Conservation (phyloP, 2,888 invertebrate genomes). For the Netelia fuscicornis region DNA sequence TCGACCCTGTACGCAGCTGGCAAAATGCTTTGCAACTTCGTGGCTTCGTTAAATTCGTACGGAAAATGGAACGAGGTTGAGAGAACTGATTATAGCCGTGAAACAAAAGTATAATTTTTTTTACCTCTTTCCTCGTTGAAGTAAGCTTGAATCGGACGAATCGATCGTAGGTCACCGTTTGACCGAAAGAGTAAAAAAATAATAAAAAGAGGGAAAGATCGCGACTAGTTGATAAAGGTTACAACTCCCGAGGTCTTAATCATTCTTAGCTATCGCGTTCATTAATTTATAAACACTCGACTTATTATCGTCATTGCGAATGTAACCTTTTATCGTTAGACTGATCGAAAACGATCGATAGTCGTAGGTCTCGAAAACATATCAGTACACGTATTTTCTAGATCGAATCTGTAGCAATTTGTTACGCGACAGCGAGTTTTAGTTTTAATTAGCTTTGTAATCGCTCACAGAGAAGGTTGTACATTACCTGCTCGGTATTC, state of each 20-base stretch:
- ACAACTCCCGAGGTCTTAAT: slow-evolving; percentile 18
- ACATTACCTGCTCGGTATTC: slow-evolving; percentile 74
- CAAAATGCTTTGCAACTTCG: slow-evolving; percentile 41
- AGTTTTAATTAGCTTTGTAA: slow-evolving; percentile 2
- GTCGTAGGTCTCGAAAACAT: background rate
- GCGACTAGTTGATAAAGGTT: slow-evolving; percentile 50
- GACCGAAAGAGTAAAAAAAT: background rate
- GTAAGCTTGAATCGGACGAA: slow-evolving; percentile 2
- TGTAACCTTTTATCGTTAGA: background rate
- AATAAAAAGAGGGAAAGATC: slow-evolving; percentile 23
- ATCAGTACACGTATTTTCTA: too few relatives aligned
- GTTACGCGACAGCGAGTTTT: too few relatives aligned
- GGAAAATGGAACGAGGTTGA: slow-evolving; percentile 59
- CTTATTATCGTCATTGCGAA: background rate
- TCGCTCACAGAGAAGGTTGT: background rate
- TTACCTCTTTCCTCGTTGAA: background rate
- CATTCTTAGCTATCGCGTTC: slow-evolving; percentile 11
- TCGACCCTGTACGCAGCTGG: slow-evolving; percentile 55
- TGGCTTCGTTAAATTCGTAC: slow-evolving; percentile 41
- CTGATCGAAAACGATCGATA: slow-evolving; percentile 16
- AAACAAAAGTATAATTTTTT: background rate
- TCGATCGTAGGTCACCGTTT: slow-evolving; percentile 46
- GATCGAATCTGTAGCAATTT: too few relatives aligned
- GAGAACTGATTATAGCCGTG: slow-evolving; percentile 15
- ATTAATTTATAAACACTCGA: background rate